A percentile compares a stretch with the other conserved stretches of the same genome.
Conservation (phyloP, 2,113 vertebrate species). For the Laticauda laticaudata region DNA sequence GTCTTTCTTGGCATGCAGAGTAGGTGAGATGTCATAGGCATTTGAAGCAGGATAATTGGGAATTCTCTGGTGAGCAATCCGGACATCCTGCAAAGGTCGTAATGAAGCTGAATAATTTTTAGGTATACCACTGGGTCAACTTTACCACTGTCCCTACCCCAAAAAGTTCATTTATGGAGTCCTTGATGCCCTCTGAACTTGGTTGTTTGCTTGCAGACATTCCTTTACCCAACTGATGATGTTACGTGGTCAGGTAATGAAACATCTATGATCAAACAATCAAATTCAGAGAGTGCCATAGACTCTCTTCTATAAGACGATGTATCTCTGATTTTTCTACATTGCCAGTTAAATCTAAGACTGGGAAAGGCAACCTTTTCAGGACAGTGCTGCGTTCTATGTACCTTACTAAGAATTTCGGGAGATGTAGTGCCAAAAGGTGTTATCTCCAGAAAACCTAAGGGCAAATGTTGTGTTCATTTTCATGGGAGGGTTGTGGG, state of each 20-base stretch:
- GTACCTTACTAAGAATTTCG: background rate
- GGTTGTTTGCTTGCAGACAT: background rate
- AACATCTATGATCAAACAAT: background rate
- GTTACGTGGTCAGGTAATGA: background rate
- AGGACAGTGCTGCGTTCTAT: background rate
- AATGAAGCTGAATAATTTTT: background rate
- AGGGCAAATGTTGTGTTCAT: background rate
- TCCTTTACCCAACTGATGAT: background rate
- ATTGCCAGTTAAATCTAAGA: background rate
- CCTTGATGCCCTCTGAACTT: background rate
- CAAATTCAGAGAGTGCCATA: background rate
- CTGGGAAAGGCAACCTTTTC: background rate
- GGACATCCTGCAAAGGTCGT: slow-evolving; percentile 47
- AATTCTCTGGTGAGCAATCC: slow-evolving; percentile 29
- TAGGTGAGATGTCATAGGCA: slow-evolving; percentile 67
- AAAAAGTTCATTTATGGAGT: background rate
- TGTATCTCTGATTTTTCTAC: background rate
- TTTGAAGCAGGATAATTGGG: slow-evolving; percentile 72
- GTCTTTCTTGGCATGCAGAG: slow-evolving; percentile 67
- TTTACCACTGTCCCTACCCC: background rate
- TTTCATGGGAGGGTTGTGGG: background rate
- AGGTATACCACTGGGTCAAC: background rate
- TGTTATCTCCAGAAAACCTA: background rate
- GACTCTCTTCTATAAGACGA: background rate
- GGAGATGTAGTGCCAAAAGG: background rate